These are phyloP conservation scores for Ptychobarbus kaznakovi DNA, from an alignment of 2,797 vertebrate species.

Conservation along the genomic window DNA sequence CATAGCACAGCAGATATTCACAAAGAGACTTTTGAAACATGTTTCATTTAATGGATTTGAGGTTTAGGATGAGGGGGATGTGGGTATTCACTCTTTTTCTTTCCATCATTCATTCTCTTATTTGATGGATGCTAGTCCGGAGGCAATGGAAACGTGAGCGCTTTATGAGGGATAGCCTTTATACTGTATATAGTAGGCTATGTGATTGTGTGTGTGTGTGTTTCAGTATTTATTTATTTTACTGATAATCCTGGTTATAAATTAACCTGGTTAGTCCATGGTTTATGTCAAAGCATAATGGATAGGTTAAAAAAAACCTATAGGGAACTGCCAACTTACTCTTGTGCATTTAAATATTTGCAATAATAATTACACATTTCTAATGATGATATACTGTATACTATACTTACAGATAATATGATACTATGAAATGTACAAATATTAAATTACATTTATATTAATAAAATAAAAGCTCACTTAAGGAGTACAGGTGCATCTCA, in stretches of 20 bases:
- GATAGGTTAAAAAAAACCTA: not conserved
- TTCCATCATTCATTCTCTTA: slow-evolving; percentile 25
- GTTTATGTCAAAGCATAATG: not conserved
- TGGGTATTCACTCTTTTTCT: slow-evolving; percentile 44
- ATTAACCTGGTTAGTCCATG: not conserved
- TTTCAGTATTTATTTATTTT: not conserved
- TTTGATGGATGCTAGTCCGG: slow-evolving; percentile 45
- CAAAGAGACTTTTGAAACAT: slow-evolving; percentile 57
- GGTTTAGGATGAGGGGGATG: slow-evolving; percentile 55
- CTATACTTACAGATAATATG: too few relatives aligned
- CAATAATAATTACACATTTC: not conserved
- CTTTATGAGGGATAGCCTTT: slow-evolving; percentile 18
- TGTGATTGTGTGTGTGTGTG: not conserved
- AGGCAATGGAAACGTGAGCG: slow-evolving; percentile 28
- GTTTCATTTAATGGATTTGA: slow-evolving; percentile 50
- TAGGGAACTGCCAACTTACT: not conserved
- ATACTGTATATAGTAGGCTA: not conserved
- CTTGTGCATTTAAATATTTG: not conserved
- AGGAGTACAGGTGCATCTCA: too few relatives aligned
- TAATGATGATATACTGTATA: too few relatives aligned
- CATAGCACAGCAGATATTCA: slow-evolving; percentile 53
- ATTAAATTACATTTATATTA: too few relatives aligned
- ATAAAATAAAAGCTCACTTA: too few relatives aligned
- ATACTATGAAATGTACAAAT: too few relatives aligned
- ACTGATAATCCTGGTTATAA: not conserved